Evolutionary conservation across 2,888 invertebrate species (phyloP).

Genomic region (Alcis repandata): DNA sequence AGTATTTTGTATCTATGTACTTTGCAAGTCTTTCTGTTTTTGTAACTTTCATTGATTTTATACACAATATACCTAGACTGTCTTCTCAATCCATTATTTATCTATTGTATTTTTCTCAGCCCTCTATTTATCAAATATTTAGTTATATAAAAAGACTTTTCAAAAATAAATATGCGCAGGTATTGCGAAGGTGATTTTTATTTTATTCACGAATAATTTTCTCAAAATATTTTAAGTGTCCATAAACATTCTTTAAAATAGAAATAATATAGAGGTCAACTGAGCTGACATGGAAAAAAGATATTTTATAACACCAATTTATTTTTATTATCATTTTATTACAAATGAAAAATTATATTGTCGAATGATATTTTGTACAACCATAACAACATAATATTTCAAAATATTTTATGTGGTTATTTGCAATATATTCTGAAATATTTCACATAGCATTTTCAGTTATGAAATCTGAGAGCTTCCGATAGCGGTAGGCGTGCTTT

Average conservation of each 20-base stretch:
- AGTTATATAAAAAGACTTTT: too few relatives aligned
- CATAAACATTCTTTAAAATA: conserved; percentile 16
- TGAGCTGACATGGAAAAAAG: conserved; percentile 11
- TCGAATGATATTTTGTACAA: conserved; percentile 53
- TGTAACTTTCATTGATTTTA: too few relatives aligned
- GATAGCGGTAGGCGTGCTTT: conserved; percentile 49
- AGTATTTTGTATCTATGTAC: too few relatives aligned
- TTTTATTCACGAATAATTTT: neutral
- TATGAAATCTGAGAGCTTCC: conserved; percentile 48
- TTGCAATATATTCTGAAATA: conserved; percentile 31
- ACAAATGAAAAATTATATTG: conserved; percentile 43
- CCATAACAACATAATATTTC: conserved; percentile 56
- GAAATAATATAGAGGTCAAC: conserved; percentile 22
- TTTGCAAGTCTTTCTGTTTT: too few relatives aligned
- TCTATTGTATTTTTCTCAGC: too few relatives aligned
- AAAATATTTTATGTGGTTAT: conserved; percentile 53
- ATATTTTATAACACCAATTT: conserved; percentile 40
- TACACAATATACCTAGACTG: too few relatives aligned
- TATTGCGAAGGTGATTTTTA: neutral
- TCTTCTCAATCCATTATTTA: too few relatives aligned
- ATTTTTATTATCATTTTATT: conserved; percentile 50
- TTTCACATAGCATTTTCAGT: conserved; percentile 40
- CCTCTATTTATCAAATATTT: too few relatives aligned
- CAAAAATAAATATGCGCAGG: neutral
- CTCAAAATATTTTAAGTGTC: neutral